Evolutionary conservation across 64 coral and sea anemone species (phyloP).

Genomic region (Platygyra sinensis): DNA sequence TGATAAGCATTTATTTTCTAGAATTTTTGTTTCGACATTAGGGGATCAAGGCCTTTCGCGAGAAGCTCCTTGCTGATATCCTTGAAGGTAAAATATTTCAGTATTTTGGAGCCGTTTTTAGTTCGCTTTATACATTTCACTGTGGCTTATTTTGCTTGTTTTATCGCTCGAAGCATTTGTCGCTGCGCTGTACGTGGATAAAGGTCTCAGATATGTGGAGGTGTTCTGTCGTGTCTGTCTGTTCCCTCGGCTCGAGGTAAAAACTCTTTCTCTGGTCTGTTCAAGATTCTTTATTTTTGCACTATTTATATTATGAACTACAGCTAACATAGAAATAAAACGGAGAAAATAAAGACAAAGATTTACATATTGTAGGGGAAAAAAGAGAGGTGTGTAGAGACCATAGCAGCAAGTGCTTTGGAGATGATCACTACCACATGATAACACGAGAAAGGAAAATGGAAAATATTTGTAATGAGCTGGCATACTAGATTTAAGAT

Average conservation of each 20-base stretch:
- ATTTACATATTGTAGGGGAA: too few species aligned
- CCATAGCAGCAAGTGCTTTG: too few species aligned
- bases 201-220: conserved; percentile 88
- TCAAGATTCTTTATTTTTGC: too few species aligned
- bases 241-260: conserved; percentile 91
- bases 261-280: neutral
- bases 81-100: conserved; percentile 76
- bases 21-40: neutral
- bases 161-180: conserved; percentile 73
- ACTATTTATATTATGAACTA: too few species aligned
- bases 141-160: neutral
- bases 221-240: conserved; percentile 91
- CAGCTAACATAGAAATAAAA: too few species aligned
- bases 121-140: neutral
- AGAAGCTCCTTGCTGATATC: conserved; percentile 86
- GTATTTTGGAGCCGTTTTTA: neutral
- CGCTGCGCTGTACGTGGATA: conserved; percentile 93
- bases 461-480: too few species aligned
- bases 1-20: neutral
- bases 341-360: too few species aligned
- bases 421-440: too few species aligned
- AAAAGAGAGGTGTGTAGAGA: too few species aligned
- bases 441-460: too few species aligned
- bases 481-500: too few species aligned
- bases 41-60: conserved; percentile 58